Evolutionary conservation across 2,113 vertebrate genomes (phyloP).

Genomic region (Muscicapa adusta): DNA sequence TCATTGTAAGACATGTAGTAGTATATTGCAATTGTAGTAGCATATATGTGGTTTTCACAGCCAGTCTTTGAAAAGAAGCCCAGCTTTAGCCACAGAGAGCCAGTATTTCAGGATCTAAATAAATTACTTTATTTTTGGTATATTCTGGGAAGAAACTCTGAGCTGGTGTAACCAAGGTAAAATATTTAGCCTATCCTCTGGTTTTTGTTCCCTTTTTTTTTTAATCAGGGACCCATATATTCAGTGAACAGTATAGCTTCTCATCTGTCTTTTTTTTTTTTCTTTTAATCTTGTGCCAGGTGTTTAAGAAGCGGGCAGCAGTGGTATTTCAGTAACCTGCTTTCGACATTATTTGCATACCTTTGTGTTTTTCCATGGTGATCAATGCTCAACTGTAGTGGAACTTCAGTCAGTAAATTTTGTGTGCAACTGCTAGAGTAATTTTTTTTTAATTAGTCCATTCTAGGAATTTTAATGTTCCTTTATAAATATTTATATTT

Average conservation of each 20-base stretch:
- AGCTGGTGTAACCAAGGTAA: background rate
- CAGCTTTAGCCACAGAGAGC: background rate
- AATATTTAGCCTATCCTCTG: background rate
- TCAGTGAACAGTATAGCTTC: background rate
- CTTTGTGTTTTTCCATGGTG: slow-evolving; percentile 51
- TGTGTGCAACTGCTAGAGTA: slow-evolving; percentile 59
- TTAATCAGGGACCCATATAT: background rate
- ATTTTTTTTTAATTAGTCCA: slow-evolving; percentile 62
- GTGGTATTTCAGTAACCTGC: background rate
- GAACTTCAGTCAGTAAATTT: slow-evolving; percentile 54
- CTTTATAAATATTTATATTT: slow-evolving; percentile 77
- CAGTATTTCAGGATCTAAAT: background rate
- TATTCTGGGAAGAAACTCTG: background rate
- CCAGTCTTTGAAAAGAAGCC: background rate
- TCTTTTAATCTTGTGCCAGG: slow-evolving; percentile 8
- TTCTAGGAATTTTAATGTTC: slow-evolving; percentile 65
- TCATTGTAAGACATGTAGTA: background rate
- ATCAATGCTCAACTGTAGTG: slow-evolving; percentile 20
- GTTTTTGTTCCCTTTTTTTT: background rate
- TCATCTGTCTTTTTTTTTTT: background rate
- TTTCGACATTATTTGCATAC: slow-evolving; percentile 57
- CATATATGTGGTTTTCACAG: background rate
- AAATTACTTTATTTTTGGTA: background rate
- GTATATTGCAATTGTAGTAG: background rate
- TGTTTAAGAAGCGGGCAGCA: background rate